phyloP scores from a whole-genome alignment of 2,888 invertebrate species.

The Mycalesis mineus region DNA sequence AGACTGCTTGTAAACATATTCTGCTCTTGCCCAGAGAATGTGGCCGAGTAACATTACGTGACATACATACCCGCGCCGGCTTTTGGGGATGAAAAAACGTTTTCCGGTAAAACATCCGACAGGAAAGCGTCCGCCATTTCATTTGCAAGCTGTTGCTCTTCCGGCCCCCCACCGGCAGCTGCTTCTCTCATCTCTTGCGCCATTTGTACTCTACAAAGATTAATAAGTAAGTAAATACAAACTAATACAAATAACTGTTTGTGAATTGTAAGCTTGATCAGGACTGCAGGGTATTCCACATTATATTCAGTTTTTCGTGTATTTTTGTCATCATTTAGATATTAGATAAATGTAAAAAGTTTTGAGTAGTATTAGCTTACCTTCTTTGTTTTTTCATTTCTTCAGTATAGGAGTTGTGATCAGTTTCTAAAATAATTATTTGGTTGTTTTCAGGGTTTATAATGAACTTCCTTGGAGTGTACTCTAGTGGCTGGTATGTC shows the following conservation, averaged over 20 bases:
- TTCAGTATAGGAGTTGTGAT: constrained; percentile 98
- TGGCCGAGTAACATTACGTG: constrained; percentile 41
- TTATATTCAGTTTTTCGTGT: constrained; percentile 54
- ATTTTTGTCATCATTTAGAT: constrained; percentile 57
- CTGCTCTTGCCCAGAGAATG: constrained; percentile 77
- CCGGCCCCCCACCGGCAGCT: constrained; percentile 87
- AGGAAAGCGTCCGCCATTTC: constrained; percentile 99
- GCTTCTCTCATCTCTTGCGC: constrained; percentile 99
- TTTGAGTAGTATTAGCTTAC: constrained; percentile 34
- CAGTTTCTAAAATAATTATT: constrained; percentile 95
- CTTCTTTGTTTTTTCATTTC: constrained; percentile 94
- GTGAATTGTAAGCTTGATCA: constrained; percentile 38
- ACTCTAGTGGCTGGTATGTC: constrained; percentile 93
- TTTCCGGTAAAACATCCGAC: constrained; percentile 95
- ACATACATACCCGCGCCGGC: constrained; percentile 83
- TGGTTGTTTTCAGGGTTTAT: constrained; percentile 95
- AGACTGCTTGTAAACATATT: constrained; percentile 50
- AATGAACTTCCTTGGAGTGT: constrained; percentile 96
- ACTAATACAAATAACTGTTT: neutral
- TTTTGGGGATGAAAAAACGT: constrained; percentile 95
- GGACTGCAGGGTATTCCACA: constrained; percentile 73
- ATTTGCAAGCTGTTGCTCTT: constrained; percentile 95
- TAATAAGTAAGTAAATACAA: neutral
- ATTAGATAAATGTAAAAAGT: neutral
- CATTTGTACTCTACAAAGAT: constrained; percentile 88